Base-by-base conservation (phyloP, 2,113 vertebrate species). In the Xiphias gladius region DNA sequence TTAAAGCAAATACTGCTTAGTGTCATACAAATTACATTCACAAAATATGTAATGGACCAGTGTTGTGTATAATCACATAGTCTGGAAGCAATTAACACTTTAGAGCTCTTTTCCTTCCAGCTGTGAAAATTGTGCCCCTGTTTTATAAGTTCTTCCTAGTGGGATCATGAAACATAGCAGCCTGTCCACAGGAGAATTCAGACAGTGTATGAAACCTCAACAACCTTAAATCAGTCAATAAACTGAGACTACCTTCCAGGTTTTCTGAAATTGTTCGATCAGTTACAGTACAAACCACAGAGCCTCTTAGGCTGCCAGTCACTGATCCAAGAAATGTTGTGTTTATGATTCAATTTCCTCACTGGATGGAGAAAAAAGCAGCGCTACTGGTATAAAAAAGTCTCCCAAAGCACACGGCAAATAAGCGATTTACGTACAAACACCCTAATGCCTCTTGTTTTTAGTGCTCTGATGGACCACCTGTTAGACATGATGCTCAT, bases 71-170 rank as follows among this genome's bases (percentile, higher is more conserved):
- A 2, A 55, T 71, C 17, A 78, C 24, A 65, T 50, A 62, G 82
- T 73, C 39, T 93, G 92, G 65, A 93, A 92, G 75, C 84, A 87
- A 78, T 94, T 89, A 88, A 87, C 90, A 84, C 79, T 88, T 58
- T 80, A 79, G 78, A 80, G 73, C 71, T 71, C 59, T 84, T 86
- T 76, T 70, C 46, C 80, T 57, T 84, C 76, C 65, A 80, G 85
- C 74, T 89, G 71, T 76, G 46, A 70, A 88, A 78, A 87, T 57
- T 19, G 52, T n/a, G 46, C 69, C 65, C 48, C 62, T 52, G n/a
- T 86, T 86, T 90, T 82, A 80, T 35, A 77, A 22, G 43, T 28
- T 63, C 13, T 58, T 52, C n/a, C 63, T 28, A 65, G 1, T 16
- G 50, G 55, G 28, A 64, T 79, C 65, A 61, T 70, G 66, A 77